Evolutionary conservation across 2,888 invertebrate species (phyloP).

Genomic region (Orgyia antiqua): DNA sequence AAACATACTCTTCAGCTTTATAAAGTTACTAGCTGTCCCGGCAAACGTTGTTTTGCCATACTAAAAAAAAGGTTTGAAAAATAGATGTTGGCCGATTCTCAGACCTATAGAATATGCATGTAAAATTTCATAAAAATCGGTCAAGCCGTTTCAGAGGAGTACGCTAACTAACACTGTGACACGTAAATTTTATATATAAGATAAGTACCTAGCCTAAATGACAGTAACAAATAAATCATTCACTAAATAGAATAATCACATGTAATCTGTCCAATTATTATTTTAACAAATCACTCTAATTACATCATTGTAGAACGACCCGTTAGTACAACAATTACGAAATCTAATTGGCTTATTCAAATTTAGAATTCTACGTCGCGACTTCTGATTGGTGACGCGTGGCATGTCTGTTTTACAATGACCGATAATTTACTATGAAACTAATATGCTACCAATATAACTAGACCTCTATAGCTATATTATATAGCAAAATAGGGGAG

Average conservation of each 20-base stretch:
- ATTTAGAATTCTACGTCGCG: conserved; percentile 38
- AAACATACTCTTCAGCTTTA: too few relatives aligned
- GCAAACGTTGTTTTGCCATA: not conserved
- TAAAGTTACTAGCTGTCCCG: not conserved
- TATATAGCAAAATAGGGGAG: not conserved
- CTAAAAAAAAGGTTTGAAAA: not conserved
- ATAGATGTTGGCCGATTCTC: not conserved
- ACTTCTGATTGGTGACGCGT: conserved; percentile 42
- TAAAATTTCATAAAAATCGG: too few relatives aligned
- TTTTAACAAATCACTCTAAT: conserved; percentile 17
- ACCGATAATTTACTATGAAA: conserved; percentile 18
- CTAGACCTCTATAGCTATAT: not conserved
- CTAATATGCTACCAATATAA: conserved; percentile 6
- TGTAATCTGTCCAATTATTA: conserved; percentile 22
- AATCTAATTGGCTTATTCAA: conserved; percentile 45
- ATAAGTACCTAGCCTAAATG: too few relatives aligned
- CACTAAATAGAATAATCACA: conserved; percentile 9
- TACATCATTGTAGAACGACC: conserved; percentile 12
- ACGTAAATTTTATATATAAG: too few relatives aligned
- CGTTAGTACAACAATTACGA: conserved; percentile 30
- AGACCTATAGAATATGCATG: not conserved
- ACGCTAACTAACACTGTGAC: too few relatives aligned
- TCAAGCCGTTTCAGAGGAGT: too few relatives aligned
- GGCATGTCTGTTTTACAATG: conserved; percentile 26
- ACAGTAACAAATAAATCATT: conserved; percentile 1